Base-by-base conservation (phyloP, 2,888 invertebrate species). In the Thelaira solivaga region DNA sequence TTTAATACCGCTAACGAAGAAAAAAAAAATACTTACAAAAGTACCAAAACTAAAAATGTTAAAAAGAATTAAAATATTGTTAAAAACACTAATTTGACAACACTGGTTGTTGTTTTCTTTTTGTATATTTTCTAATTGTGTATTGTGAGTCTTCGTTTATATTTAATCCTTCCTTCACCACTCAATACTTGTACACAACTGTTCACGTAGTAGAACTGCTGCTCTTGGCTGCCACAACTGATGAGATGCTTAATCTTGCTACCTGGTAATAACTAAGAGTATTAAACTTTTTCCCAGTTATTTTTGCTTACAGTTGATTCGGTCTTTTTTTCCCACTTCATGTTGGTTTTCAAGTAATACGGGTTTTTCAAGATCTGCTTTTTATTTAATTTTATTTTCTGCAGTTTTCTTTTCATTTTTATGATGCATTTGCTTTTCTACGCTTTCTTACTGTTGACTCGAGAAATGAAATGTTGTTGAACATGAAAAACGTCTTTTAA, bases 401-500 rank as follows among this genome's bases (percentile, higher is more conserved):
- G 11, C 24, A 13, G n/a, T 7, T 39, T 34, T 36, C 18, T 45
- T 61, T 43, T 24, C 4, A 5, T 24, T 71, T 55, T 53, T 45
- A 11, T 39, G 62, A 45, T 45, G 62, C 55, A 55, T 55, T 55
- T 57, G 55, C 39, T 72, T 13, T 39, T 45, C 36, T 62, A 34
- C 20, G 24, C 26, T 43, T 62, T 34, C n/a, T 62, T 51, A 16
- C 47, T 49, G 47, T 41, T 73, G 41, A 71, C 43, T 73, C 57
- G 62, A 64, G 55, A 64, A 47, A 47, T 55, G 55, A 47, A 41
- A 57, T 31, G 57, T 34, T 65, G 73, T 65, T 73, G 57, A 73
- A 73, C 73, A 57, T 73, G 57, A 57, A 65, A 65, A 73, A 65
- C 41, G 34, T 72, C 47, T 64, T 34, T 62, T 26, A 41, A 18